Evolutionary conservation across 2,797 vertebrate species (phyloP).

Genomic region (Salarias fasciatus): DNA sequence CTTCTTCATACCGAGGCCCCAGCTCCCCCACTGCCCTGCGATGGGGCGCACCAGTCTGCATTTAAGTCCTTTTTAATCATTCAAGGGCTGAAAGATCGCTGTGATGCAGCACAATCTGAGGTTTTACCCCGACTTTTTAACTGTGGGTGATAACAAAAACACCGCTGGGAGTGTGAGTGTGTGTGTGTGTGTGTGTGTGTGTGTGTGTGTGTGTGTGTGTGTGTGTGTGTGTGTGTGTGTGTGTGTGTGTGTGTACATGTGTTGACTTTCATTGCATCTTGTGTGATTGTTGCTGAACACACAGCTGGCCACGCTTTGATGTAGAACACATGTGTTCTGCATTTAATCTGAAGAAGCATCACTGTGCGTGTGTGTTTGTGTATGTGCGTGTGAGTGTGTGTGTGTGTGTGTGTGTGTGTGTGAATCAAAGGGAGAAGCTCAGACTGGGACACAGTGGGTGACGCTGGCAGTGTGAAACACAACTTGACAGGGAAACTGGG

Average conservation of each 20-base stretch:
- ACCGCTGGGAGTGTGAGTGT: no score
- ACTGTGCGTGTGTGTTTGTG: constrained; percentile 19
- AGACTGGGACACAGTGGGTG: constrained; percentile 24
- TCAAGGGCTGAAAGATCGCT: constrained; percentile 12
- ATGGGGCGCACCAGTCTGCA: background rate
- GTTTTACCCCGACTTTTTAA: no score
- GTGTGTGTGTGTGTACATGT: no score
- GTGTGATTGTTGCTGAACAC: background rate
- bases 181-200: no score
- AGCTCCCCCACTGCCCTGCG: constrained; percentile 18
- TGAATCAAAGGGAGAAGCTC: no score
- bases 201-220: no score
- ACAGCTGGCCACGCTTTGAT: constrained; percentile 18
- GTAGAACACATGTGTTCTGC: constrained; percentile 42
- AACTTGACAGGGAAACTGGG: constrained; percentile 68
- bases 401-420: constrained; percentile 17
- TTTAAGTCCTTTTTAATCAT: constrained; percentile 51
- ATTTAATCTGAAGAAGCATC: constrained; percentile 52
- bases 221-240: no score
- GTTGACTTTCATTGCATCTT: background rate
- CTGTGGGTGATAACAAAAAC: no score
- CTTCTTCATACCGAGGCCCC: constrained; percentile 56
- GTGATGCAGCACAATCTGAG: no score
- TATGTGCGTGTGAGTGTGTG: constrained; percentile 32
- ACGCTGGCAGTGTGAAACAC: constrained; percentile 63